phyloP scores from a whole-genome alignment of 2,113 vertebrate genomes.

The Pontoporia blainvillei region DNA sequence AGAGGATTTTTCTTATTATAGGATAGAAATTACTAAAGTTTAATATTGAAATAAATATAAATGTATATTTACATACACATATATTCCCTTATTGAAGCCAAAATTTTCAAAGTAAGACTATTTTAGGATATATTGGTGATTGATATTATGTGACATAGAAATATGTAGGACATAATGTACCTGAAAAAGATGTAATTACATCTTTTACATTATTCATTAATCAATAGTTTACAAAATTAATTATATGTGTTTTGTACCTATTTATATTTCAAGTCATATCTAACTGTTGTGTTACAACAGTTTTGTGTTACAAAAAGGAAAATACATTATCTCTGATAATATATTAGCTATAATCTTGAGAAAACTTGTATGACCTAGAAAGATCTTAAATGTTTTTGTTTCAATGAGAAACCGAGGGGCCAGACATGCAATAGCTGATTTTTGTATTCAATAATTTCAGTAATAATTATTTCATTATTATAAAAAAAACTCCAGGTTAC shows the following conservation, averaged over 20 bases:
- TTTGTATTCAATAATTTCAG: not conserved
- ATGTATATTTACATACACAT: not conserved
- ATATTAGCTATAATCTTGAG: not conserved
- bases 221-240: not conserved
- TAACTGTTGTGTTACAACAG: not conserved
- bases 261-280: not conserved
- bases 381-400: not conserved
- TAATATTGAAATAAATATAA: not conserved
- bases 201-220: not conserved
- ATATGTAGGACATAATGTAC: fast-evolving
- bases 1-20: not conserved
- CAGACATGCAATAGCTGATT: not conserved
- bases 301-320: not conserved
- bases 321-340: not conserved
- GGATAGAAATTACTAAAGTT: not conserved
- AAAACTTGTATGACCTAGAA: not conserved
- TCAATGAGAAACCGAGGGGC: not conserved
- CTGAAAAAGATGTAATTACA: not conserved
- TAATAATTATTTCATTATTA: not conserved
- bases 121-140: not conserved
- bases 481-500: not conserved
- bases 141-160: not conserved
- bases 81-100: not conserved
- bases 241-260: not conserved
- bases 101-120: not conserved